Conservation (phyloP, 2,888 invertebrate genomes). For the Nudaria mundana region DNA sequence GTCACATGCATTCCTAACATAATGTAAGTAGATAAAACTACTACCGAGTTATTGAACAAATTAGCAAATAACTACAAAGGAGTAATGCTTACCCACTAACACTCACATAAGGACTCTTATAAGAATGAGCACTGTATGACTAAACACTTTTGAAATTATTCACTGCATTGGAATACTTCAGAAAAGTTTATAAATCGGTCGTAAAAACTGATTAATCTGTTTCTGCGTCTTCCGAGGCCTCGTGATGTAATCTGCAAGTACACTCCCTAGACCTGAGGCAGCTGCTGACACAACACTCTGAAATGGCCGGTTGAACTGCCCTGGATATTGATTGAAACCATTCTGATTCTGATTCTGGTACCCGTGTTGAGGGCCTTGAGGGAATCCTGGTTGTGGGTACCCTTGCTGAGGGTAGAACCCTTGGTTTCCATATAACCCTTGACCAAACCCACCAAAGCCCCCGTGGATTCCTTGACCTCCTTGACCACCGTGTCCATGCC, state of each 20-base stretch:
- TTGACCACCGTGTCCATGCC: slow-evolving; percentile 30
- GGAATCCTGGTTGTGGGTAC: slow-evolving; percentile 13
- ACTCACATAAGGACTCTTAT: not conserved
- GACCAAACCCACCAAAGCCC: slow-evolving; percentile 17
- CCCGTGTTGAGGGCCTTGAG: too few species aligned
- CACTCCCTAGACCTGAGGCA: slow-evolving; percentile 77
- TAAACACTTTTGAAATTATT: not conserved
- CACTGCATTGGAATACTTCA: slow-evolving; percentile 23
- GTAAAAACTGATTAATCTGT: slow-evolving; percentile 59
- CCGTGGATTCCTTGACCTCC: slow-evolving; percentile 28
- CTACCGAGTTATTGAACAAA: too few species aligned
- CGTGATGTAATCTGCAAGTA: slow-evolving; percentile 68
- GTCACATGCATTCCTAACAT: too few species aligned
- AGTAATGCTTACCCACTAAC: too few species aligned
- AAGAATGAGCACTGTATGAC: not conserved
- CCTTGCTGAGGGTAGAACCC: slow-evolving; percentile 23
- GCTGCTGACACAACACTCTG: slow-evolving; percentile 62
- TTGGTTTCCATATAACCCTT: slow-evolving; percentile 23
- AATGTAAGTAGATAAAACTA: too few species aligned
- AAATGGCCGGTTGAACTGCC: slow-evolving; percentile 48
- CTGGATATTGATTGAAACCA: slow-evolving; percentile 25
- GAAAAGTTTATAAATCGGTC: slow-evolving; percentile 63
- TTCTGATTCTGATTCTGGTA: too few species aligned
- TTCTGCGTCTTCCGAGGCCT: slow-evolving; percentile 60
- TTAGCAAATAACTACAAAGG: too few species aligned